phyloP scores from a whole-genome alignment of 2,797 vertebrate genomes.

The Perodicticus potto region DNA sequence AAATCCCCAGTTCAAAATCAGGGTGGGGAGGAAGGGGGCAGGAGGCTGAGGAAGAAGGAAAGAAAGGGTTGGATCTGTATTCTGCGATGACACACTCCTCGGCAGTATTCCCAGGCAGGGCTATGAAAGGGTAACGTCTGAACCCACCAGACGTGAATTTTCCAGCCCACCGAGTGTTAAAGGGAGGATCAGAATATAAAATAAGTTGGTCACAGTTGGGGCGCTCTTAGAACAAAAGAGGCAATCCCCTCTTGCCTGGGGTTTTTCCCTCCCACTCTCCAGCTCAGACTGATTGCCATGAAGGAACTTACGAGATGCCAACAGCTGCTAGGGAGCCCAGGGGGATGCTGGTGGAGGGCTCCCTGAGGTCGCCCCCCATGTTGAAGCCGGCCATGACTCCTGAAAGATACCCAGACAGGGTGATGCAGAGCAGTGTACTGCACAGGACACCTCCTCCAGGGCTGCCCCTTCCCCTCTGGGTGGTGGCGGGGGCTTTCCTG shows the following conservation, averaged over 20 bases:
- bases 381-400: slow-evolving; percentile 99
- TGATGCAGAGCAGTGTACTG: neutral
- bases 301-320: slow-evolving; percentile 94
- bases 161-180: slow-evolving; percentile 83
- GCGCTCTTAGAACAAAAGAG: slow-evolving; percentile 74
- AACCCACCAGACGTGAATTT: slow-evolving; percentile 85
- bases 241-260: neutral
- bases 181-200: slow-evolving; percentile 80
- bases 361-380: slow-evolving; percentile 98
- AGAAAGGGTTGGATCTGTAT: slow-evolving; percentile 27
- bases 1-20: slow-evolving; percentile 64
- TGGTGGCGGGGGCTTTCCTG: neutral
- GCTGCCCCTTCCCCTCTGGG: neutral
- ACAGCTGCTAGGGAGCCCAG: slow-evolving; percentile 96
- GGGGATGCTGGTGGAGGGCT: slow-evolving; percentile 95
- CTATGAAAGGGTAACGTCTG: slow-evolving; percentile 67
- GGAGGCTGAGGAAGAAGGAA: neutral
- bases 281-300: neutral
- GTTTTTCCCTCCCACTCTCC: slow-evolving; percentile 60
- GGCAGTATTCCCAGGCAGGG: slow-evolving; percentile 54
- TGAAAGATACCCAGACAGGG: slow-evolving; percentile 83
- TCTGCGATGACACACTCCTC: neutral
- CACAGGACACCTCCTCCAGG: neutral
- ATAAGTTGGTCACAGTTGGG: slow-evolving; percentile 76
- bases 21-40: rapidly evolving